Conservation (phyloP, 2,113 vertebrate genomes). For the Apodemus speciosus region DNA sequence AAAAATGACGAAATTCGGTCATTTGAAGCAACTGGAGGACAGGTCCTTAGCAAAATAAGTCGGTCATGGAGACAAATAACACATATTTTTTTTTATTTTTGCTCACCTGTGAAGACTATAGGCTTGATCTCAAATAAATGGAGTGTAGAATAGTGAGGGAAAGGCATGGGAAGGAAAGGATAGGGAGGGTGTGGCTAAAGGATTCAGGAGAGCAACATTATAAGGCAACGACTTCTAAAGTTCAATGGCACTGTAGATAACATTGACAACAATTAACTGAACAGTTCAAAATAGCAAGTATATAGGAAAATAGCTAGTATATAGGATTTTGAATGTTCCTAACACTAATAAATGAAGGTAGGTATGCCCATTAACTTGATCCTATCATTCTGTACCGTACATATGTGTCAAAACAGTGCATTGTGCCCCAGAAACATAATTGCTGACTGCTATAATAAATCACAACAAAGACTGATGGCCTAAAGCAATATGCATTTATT, state of each 20-base stretch:
- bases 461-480: background rate
- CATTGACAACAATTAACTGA: background rate
- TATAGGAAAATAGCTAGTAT: background rate
- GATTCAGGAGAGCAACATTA: background rate
- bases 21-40: background rate
- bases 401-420: background rate
- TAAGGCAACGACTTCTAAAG: background rate
- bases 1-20: background rate
- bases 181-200: background rate
- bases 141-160: background rate
- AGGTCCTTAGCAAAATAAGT: background rate
- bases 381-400: background rate
- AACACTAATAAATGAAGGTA: background rate
- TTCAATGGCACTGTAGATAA: background rate
- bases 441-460: background rate
- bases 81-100: background rate
- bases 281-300: background rate
- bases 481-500: background rate
- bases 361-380: background rate
- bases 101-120: background rate
- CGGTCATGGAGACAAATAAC: background rate
- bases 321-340: background rate
- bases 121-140: background rate
- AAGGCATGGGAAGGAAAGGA: background rate
- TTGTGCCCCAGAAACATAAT: background rate